Conservation (phyloP, 2,797 vertebrate genomes). For the Cossypha heuglini region DNA sequence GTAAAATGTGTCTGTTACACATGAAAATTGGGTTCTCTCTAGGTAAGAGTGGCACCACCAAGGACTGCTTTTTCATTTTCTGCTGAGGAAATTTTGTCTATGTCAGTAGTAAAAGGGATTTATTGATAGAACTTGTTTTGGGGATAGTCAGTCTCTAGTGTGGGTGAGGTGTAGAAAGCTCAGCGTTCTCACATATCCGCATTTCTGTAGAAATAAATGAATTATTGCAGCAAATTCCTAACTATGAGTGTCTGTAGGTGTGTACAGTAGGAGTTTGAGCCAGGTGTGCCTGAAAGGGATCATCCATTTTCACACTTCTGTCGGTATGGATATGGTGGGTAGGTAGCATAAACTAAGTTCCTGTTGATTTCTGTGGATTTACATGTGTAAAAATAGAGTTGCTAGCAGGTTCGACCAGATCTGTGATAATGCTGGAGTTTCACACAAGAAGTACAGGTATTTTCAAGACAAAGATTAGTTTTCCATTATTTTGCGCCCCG, state of each 20-base stretch:
- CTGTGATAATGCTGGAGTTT: not conserved
- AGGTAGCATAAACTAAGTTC: not conserved
- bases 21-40: not conserved
- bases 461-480: not conserved
- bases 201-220: not conserved
- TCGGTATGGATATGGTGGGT: not conserved
- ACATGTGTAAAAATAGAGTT: not conserved
- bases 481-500: not conserved
- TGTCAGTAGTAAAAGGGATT: not conserved
- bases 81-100: not conserved
- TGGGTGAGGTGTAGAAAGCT: not conserved
- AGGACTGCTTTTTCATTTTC: not conserved
- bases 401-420: not conserved
- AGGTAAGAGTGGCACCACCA: not conserved
- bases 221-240: not conserved
- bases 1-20: not conserved
- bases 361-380: not conserved
- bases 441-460: not conserved
- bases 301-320: not conserved
- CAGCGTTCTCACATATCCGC: not conserved
- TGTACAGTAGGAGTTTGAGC: not conserved
- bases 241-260: not conserved
- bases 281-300: not conserved
- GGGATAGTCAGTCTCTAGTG: not conserved
- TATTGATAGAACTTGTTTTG: not conserved